A percentile compares a stretch with the other conserved stretches of the same genome.
Conservation (phyloP, 2,888 invertebrate genomes). For the Macroteleia sp. region DNA sequence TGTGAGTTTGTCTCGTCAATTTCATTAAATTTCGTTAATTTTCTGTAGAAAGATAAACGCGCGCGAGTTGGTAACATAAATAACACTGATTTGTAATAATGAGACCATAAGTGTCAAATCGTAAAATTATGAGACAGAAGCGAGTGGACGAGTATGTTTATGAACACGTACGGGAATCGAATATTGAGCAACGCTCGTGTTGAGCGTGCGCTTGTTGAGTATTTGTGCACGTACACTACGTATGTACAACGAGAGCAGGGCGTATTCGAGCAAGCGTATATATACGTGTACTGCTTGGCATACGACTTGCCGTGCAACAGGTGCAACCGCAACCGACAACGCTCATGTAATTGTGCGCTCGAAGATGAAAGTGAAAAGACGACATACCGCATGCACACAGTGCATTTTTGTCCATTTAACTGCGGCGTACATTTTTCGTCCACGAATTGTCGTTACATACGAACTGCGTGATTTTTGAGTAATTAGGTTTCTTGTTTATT, state of each 20-base stretch:
- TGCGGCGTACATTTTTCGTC: not conserved
- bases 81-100: constrained; percentile 52
- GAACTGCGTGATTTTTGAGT: not conserved
- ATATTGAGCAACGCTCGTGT: constrained; percentile 76
- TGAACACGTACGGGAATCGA: constrained; percentile 59
- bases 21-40: too few species aligned
- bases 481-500: not conserved
- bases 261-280: constrained; percentile 9
- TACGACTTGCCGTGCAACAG: constrained; percentile 42
- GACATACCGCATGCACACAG: constrained; percentile 17
- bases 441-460: not conserved
- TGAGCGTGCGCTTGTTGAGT: constrained; percentile 69
- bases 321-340: constrained; percentile 40
- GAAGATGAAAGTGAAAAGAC: constrained; percentile 56
- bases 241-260: constrained; percentile 65
- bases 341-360: constrained; percentile 14
- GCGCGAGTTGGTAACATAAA: constrained; percentile 20
- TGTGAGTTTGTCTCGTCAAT: too few species aligned
- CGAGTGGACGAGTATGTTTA: constrained; percentile 42
- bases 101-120: constrained; percentile 43
- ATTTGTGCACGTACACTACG: constrained; percentile 13
- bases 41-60: constrained; percentile 19
- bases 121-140: constrained; percentile 40
- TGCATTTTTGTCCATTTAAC: constrained; percentile 16
- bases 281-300: not conserved